Percentiles rank a stretch among this genome's conserved stretches.
Evolutionary conservation across 2,113 vertebrate genomes (phyloP).

Genomic region (Xenus cinereus): DNA sequence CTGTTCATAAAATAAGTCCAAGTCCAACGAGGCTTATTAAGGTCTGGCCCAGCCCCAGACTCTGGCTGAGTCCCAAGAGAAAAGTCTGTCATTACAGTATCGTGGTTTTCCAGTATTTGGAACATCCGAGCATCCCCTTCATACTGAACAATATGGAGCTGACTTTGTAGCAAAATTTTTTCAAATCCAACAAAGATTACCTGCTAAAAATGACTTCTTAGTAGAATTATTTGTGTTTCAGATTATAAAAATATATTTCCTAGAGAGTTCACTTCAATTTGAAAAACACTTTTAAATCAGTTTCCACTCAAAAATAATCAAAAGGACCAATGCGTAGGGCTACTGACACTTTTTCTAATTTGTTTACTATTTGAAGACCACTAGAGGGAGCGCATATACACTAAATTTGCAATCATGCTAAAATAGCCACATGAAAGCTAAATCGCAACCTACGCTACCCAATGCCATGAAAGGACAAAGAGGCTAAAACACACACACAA

Average conservation of each 20-base stretch:
- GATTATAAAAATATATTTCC: background rate
- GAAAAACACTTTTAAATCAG: background rate
- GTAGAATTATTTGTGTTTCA: background rate
- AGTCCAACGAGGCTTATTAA: background rate
- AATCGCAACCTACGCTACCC: background rate
- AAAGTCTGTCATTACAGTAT: background rate
- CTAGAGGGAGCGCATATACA: background rate
- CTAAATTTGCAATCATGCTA: background rate
- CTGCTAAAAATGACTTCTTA: background rate
- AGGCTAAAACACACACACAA: fast-evolving
- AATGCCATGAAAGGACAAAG: background rate
- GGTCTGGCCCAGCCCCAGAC: background rate
- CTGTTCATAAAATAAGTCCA: background rate
- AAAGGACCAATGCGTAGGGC: background rate
- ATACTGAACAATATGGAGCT: background rate
- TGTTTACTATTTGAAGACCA: background rate
- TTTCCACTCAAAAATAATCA: background rate
- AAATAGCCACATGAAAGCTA: background rate
- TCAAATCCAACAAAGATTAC: background rate
- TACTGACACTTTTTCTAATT: too few species aligned
- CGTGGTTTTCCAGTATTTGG: background rate
- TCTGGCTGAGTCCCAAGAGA: background rate
- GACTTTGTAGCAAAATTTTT: background rate
- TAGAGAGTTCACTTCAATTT: background rate
- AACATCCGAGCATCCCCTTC: background rate